Evolutionary conservation across 1,140 invertebrate genomes (phyloP), one percentile per base, ranked within the genome.

Genomic region (Apis laboriosa): DNA sequence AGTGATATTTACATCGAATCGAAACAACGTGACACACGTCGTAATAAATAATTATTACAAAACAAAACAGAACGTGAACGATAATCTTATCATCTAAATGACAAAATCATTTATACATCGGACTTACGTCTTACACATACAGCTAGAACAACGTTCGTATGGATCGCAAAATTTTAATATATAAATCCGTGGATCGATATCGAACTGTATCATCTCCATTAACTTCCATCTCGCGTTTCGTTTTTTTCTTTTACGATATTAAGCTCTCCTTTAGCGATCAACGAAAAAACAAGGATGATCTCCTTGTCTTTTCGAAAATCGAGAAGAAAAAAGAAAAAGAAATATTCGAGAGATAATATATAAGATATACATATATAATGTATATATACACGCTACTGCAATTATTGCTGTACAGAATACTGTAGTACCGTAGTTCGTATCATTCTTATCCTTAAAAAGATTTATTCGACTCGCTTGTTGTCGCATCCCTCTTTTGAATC

Each of bases 1-100:
- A 85, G 88, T 90, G 78, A 84, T 93, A 93, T 93, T 92, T 93
- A 93, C 92, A 94, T 83, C 64, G 68, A 90, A 77, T 55, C 73
- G 83, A 86, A 90, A 88, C 86, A 92, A 91, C 91, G 80, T 90
- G 84, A 75, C 34, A 4, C 34, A 91, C 90, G 91, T 88, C 66
- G 64, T 71, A 71, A 92, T 92, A 90, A 91, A 91, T 90, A 86
- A 89, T 90, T 89, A 80, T 90, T 89, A 83, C 66, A 85, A 86
- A 92, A 91, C 72, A 61, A 92, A 92, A 92, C 88, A 91, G 24
- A 89, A 91, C 58, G 51, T 83, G 24, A 61, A 84, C 24, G 77
- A 80, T 78, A 55, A 28, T 19, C 77, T 79, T 85, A 88, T 0
- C n/a, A 21, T 9, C 56, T 24, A 74, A 19, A 72, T n/a, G 21